These are phyloP conservation scores for Spatula clypeata DNA, from an alignment of 2,797 vertebrate genomes.

Conservation along the genomic window DNA sequence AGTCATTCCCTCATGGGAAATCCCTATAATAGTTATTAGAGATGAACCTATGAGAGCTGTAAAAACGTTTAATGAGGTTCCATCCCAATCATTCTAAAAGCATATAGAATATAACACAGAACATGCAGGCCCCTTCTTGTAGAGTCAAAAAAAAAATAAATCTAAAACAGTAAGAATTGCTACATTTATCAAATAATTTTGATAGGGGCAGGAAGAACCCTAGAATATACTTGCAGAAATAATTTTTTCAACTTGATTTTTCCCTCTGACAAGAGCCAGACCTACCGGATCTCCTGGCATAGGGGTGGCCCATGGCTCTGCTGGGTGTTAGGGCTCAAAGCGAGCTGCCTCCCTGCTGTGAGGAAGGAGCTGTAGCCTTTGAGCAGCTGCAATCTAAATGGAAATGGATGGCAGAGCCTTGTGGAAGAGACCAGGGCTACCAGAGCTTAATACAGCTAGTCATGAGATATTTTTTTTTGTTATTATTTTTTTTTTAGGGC, in stretches of 20 bases:
- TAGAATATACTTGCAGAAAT: not conserved
- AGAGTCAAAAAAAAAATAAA: not conserved
- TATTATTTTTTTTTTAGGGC: not conserved
- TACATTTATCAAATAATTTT: not conserved
- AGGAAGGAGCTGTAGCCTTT: not conserved
- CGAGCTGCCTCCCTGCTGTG: not conserved
- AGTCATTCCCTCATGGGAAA: not conserved
- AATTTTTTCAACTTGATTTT: not conserved
- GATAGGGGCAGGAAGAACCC: not conserved
- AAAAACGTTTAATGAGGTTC: not conserved
- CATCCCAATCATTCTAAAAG: not conserved
- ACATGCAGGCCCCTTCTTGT: not conserved
- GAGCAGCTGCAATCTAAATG: fast-evolving
- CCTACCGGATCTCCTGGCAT: not conserved
- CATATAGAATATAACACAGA: not conserved
- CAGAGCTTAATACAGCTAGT: not conserved
- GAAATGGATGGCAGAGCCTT: not conserved
- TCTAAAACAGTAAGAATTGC: not conserved
- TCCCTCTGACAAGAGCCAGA: not conserved
- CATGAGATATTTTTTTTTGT: not conserved
- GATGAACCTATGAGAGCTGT: not conserved
- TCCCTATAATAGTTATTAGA: not conserved
- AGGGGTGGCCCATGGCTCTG: not conserved
- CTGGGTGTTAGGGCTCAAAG: not conserved
- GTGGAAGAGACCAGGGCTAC: not conserved